phyloP scores from a whole-genome alignment of 2,113 vertebrate species.

The Chrysemys picta region DNA sequence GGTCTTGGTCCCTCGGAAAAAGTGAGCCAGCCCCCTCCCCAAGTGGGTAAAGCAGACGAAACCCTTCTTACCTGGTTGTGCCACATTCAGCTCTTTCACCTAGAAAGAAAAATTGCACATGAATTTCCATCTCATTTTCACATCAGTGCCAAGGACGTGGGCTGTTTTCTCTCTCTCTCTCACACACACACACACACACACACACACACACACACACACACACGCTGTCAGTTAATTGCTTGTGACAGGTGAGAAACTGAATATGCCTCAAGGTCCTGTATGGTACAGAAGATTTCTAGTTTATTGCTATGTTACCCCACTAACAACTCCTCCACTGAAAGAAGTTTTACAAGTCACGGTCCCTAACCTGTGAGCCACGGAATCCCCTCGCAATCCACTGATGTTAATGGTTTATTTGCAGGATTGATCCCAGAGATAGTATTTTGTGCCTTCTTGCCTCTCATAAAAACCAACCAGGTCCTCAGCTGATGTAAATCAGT shows the following conservation, averaged over 20 bases:
- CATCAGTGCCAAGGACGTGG: background rate
- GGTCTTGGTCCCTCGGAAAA: background rate
- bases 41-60: background rate
- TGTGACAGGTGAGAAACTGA: background rate
- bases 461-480: background rate
- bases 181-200: no score
- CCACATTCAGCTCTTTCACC: constrained; percentile 97
- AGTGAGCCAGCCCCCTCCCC: background rate
- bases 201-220: background rate
- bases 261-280: rapidly evolving
- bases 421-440: background rate
- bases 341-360: background rate
- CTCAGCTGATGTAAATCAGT: background rate
- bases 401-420: background rate
- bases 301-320: background rate
- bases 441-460: background rate
- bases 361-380: background rate
- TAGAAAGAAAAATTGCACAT: constrained; percentile 71
- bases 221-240: background rate
- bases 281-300: background rate
- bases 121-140: constrained; percentile 3
- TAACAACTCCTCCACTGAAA: background rate
- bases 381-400: background rate
- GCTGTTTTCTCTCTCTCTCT: rapidly evolving
- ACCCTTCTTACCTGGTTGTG: constrained; percentile 92